Evolutionary conservation across 1,140 invertebrate genomes (phyloP), one percentile per base, ranked within the genome.

Genomic region (Aphaenogaster rudis): DNA sequence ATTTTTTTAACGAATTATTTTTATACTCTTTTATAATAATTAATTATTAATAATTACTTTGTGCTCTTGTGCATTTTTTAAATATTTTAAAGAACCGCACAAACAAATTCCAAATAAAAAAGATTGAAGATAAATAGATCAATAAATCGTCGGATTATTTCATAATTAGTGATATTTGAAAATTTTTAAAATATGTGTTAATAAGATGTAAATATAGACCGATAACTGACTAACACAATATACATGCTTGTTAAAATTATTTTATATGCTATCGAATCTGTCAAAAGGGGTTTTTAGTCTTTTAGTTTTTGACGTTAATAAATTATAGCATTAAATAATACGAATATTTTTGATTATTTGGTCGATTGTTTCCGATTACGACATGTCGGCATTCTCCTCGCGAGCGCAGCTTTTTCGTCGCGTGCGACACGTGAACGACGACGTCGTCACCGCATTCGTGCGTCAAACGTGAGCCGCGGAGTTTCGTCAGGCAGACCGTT

Each of bases 401-500:
- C n/a, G 5, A 45, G 39, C n/a, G 11, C 39, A 45, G 39, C 6
- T 15, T 48, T 69, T 48, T 69, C 67, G 67, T 48, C n/a, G 63
- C 63, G 63, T 66, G 36, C 13, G 36, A 39, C 63, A n/a, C 61
- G 61, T 63, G 13, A 39, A 39, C 17, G 13, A 0, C 39, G n/a
- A 15, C 39, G 42, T 54, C 15, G 21, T 82, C 50, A 59, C 33
- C 21, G n/a, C 33, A 52, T 64, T 79, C 76, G n/a, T 61, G 36
- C 13, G 52, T 66, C 15, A 11, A 42, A 63, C 63, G n/a, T 45
- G 86, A 88, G 59, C 59, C 39, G 36, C 39, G 57, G 17, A 66
- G n/a, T 1, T 21, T 69, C n/a, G 36, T 79, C 52, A 63, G 71
- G 61, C 85, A 88, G 67, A 92, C 92, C 88, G 92, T 87, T 85